phyloP scores from a whole-genome alignment of 2,113 vertebrate genomes.

The Talpa occidentalis region DNA sequence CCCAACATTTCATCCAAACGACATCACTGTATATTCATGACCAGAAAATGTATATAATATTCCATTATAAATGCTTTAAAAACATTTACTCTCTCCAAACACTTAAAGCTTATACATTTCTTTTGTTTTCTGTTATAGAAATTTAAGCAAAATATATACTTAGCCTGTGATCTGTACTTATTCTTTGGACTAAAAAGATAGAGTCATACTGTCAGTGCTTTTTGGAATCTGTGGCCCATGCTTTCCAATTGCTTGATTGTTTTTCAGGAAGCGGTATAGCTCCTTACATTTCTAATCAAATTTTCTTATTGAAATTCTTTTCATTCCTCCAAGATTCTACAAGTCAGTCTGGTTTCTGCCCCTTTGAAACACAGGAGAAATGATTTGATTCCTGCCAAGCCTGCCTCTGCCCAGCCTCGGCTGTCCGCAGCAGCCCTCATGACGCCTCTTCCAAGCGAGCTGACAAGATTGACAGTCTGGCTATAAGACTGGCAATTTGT shows the following conservation, averaged over 20 bases:
- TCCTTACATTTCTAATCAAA: conserved; percentile 9
- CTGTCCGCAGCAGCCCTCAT: background rate
- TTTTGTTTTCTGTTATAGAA: conserved; percentile 19
- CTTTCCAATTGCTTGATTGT: conserved; percentile 29
- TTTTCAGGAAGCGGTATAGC: conserved; percentile 21
- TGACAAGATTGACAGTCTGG: background rate
- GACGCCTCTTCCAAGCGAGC: background rate
- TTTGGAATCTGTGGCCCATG: background rate
- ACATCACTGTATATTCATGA: background rate
- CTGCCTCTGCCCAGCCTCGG: background rate
- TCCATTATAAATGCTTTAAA: conserved; percentile 21
- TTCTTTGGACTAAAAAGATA: conserved; percentile 14
- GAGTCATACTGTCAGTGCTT: background rate
- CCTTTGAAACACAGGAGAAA: background rate
- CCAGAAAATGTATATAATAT: background rate
- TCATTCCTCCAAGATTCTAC: background rate
- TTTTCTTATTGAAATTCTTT: conserved; percentile 45
- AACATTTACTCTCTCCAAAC: background rate
- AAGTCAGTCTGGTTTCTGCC: conserved; percentile 31
- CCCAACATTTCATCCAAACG: too few species aligned
- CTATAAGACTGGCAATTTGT: background rate
- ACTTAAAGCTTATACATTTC: background rate
- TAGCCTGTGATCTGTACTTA: conserved; percentile 4
- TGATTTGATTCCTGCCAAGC: conserved; percentile 28
- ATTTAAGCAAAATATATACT: conserved; percentile 34